phyloP scores from a whole-genome alignment of 2,888 invertebrate species.

The Sesamia inferens region DNA sequence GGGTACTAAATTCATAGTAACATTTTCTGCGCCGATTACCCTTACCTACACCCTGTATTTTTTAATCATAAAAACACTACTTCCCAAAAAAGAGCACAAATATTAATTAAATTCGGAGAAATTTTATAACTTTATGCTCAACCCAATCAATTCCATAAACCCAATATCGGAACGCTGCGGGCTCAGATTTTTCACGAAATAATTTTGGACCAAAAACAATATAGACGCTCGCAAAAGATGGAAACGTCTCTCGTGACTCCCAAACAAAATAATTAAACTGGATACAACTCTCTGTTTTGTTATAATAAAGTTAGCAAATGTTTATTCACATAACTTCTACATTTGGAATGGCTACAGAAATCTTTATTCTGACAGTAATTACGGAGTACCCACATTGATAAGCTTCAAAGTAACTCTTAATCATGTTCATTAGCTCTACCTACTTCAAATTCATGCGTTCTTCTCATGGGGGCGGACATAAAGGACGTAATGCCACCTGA shows the following conservation, averaged over 20 bases:
- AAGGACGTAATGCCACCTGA: too few relatives aligned
- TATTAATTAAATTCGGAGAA: not conserved
- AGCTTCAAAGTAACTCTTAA: constrained; percentile 7
- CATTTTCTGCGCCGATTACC: too few relatives aligned
- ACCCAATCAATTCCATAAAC: constrained; percentile 12
- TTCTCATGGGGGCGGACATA: not conserved
- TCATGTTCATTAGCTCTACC: not conserved
- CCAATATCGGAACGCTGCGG: not conserved
- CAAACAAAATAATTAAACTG: constrained; percentile 8
- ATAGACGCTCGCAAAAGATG: not conserved
- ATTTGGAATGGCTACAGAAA: not conserved
- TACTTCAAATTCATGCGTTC: too few relatives aligned
- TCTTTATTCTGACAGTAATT: not conserved
- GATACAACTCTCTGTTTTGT: not conserved
- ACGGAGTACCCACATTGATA: not conserved
- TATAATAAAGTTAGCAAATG: not conserved
- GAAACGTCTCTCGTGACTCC: not conserved
- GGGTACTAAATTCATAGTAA: too few relatives aligned
- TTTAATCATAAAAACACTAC: not conserved
- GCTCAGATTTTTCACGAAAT: constrained; percentile 4
- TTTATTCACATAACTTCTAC: not conserved
- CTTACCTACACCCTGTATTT: too few relatives aligned
- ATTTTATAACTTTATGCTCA: not conserved
- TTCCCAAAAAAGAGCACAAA: not conserved
- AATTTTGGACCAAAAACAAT: constrained; percentile 9